Evolutionary conservation across 1,140 invertebrate species (phyloP), one percentile per base, ranked within the genome.

Genomic region (Anadara kagoshimensis): DNA sequence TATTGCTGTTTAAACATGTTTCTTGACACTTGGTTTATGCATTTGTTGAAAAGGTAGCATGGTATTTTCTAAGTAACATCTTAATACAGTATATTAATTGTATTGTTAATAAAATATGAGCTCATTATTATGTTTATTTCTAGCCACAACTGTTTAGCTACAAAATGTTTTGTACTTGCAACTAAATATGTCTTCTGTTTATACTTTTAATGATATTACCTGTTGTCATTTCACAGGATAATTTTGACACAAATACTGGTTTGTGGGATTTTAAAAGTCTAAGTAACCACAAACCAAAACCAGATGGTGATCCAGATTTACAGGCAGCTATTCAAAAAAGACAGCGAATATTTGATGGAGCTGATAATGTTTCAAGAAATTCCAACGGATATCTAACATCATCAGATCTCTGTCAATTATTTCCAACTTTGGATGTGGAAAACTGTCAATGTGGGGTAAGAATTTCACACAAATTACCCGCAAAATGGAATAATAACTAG

Each of bases 311-410:
- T 26, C 5, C 36, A 20, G 14, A 12, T 14, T 44, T 61, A 12
- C 16, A 22, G 22, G 22, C n/a, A 12, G n/a, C 41, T 8, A 61
- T 61, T n/a, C 22, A 61, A 18, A 20, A 12, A 22, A 61, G 58
- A 61, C 24, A 20, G 11, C 20, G n/a, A 20, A 61, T 61, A 61
- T 61, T 61, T 61, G 58, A 61, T 61, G 58, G 58, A 58, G 16
- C 26, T 16, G 16, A 58, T 41, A 36, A 24, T 36, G 10, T 58
- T 58, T 7, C 7, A 11, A 11, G 57, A 16, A 36, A 58, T 58
- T 11, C 3, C 5, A 1, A 11, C 7, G 57, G 57, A 41, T 58
- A 16, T 41, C 20, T 58, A 14, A 16, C 29, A 36, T 36, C 29
- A 36, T 7, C 2, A 36, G 29, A 36, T 36, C 29, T 36, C 7